These are phyloP conservation scores for Caenorhabditis remanei DNA, from an alignment of 1,140 invertebrate species.

Conservation along the genomic window DNA sequence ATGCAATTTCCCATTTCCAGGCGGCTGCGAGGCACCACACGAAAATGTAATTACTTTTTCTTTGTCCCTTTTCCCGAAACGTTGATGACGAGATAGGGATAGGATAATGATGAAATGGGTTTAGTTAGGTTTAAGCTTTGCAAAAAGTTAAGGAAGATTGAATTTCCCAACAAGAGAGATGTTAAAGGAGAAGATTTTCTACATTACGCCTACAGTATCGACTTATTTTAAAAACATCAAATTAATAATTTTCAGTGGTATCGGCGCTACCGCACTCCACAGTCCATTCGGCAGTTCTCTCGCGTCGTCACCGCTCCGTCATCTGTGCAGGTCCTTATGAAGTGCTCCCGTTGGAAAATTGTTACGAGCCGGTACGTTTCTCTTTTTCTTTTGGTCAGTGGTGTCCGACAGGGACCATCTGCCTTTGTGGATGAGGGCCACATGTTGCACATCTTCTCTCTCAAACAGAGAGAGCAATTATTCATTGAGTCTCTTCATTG, in stretches of 20 bases:
- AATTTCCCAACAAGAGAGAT: no score
- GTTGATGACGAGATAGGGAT: no score
- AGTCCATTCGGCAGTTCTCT: conserved; percentile 12
- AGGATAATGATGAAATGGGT: no score
- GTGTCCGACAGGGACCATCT: background rate
- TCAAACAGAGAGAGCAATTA: background rate
- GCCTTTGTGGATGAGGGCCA: background rate
- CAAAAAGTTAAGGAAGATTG: no score
- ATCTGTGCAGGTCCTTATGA: conserved; percentile 44
- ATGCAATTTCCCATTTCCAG: background rate
- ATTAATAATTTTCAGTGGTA: conserved; percentile 2
- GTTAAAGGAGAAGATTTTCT: no score
- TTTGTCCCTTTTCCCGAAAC: background rate
- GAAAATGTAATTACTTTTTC: conserved; percentile 13
- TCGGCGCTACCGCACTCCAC: conserved; percentile 47
- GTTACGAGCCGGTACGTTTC: background rate
- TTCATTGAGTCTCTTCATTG: background rate
- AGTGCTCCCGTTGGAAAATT: conserved; percentile 7
- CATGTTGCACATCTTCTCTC: background rate
- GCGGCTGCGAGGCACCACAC: background rate
- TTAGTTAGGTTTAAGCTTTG: no score
- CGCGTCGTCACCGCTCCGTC: conserved; percentile 12
- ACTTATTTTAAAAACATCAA: no score
- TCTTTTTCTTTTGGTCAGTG: background rate
- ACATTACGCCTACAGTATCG: no score